Evolutionary conservation across 2,797 vertebrate genomes (phyloP).

Genomic region (Craterocephalus amniculus): DNA sequence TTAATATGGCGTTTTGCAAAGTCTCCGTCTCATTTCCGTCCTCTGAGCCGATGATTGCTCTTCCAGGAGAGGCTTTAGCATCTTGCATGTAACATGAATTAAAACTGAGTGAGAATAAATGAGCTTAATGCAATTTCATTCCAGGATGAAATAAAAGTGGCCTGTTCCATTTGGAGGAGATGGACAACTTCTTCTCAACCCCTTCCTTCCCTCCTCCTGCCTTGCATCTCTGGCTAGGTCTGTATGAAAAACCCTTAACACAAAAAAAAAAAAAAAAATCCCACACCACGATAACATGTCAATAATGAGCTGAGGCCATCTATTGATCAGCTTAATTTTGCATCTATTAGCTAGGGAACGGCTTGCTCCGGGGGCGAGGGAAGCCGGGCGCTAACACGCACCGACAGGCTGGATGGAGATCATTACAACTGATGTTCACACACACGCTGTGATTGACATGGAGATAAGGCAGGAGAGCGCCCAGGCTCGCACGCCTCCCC

Average conservation of each 20-base stretch:
- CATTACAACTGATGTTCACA: conserved; percentile 85
- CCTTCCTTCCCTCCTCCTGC: conserved; percentile 17
- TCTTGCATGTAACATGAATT: conserved; percentile 12
- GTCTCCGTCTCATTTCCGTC: conserved; percentile 77
- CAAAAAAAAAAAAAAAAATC: conserved; percentile 62
- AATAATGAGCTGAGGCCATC: conserved; percentile 84
- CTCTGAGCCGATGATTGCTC: conserved; percentile 67
- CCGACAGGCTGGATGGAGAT: conserved; percentile 83
- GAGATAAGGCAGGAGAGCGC: conserved; percentile 82
- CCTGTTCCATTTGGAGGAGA: conserved; percentile 53
- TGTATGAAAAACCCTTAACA: conserved; percentile 65
- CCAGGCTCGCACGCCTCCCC: conserved; percentile 75
- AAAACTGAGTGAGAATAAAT: conserved; percentile 42
- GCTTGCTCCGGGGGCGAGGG: conserved; percentile 80
- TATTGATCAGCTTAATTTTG: conserved; percentile 86
- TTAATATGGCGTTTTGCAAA: conserved; percentile 80
- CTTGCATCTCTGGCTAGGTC: conserved; percentile 56
- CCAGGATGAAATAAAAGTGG: conserved; percentile 49
- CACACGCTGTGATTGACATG: conserved; percentile 83
- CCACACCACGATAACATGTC: conserved; percentile 81
- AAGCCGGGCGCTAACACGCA: conserved; percentile 81
- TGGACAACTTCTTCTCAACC: conserved; percentile 34
- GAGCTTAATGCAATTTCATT: conserved; percentile 50
- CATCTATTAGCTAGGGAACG: conserved; percentile 84
- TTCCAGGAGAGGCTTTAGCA: conserved; percentile 36